These are phyloP conservation scores for Pteronotus mesoamericanus DNA, from an alignment of 2,797 vertebrate genomes.

Conservation along the genomic window DNA sequence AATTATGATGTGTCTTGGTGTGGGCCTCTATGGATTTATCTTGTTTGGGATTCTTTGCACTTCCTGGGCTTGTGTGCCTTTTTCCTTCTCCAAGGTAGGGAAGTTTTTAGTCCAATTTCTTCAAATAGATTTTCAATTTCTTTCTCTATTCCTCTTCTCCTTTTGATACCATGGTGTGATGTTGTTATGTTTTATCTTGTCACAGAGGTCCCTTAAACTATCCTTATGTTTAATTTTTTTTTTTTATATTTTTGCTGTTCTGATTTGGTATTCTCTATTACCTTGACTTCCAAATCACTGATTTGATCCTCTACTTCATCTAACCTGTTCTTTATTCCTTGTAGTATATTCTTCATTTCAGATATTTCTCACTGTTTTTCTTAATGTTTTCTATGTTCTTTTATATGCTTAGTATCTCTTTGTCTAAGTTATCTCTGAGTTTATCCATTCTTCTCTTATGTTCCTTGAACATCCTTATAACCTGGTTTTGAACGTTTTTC, in stretches of 20 bases:
- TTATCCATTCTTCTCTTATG: not conserved
- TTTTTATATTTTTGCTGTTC: not conserved
- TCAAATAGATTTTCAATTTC: not conserved
- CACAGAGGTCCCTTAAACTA: not conserved
- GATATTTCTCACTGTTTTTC: not conserved
- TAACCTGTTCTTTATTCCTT: not conserved
- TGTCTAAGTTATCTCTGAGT: not conserved
- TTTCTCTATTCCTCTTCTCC: not conserved
- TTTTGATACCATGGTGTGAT: not conserved
- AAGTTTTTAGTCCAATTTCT: not conserved
- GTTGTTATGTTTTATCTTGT: not conserved
- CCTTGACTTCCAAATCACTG: not conserved
- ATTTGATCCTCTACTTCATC: not conserved
- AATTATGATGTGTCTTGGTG: not conserved
- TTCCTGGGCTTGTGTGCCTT: too few relatives aligned
- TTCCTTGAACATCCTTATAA: not conserved
- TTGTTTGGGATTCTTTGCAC: not conserved
- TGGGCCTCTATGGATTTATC: not conserved
- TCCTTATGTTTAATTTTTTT: not conserved
- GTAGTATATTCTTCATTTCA: not conserved
- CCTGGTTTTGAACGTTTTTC: not conserved
- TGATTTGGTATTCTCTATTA: not conserved
- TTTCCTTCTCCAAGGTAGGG: not conserved
- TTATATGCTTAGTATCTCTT: not conserved
- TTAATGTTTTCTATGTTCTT: not conserved